Conservation (phyloP, 2,888 invertebrate genomes). For the Elgonia sp. region DNA sequence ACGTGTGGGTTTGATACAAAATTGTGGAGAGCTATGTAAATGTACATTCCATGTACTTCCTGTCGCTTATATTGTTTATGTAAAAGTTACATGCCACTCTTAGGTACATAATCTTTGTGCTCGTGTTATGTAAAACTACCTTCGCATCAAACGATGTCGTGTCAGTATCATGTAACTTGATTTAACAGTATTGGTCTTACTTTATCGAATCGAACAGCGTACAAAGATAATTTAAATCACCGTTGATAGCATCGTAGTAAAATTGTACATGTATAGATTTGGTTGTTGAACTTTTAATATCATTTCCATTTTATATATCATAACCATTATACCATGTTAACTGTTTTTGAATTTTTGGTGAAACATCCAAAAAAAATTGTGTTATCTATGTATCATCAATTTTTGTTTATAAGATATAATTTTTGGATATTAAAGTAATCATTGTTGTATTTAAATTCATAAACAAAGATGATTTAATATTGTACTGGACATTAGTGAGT, state of each 20-base stretch:
- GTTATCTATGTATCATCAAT: too few species aligned
- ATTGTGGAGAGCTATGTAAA: constrained; percentile 53
- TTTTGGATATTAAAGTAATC: too few species aligned
- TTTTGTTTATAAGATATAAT: too few species aligned
- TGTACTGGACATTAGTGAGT: too few species aligned
- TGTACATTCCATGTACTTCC: constrained; percentile 42
- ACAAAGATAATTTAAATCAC: constrained; percentile 38
- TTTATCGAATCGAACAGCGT: constrained; percentile 44
- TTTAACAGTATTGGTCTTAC: constrained; percentile 55
- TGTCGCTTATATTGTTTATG: constrained; percentile 60
- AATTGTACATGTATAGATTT: neutral
- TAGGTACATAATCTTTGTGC: constrained; percentile 60
- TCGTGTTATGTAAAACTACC: constrained; percentile 59
- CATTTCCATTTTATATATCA: too few species aligned
- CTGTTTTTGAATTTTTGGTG: too few species aligned
- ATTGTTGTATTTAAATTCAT: too few species aligned
- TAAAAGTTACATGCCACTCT: constrained; percentile 61
- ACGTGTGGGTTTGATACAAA: constrained; percentile 47
- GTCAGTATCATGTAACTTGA: constrained; percentile 53
- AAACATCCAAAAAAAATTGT: too few species aligned
- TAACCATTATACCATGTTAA: too few species aligned
- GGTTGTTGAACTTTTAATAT: too few species aligned
- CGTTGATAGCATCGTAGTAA: neutral
- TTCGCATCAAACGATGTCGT: constrained; percentile 54
- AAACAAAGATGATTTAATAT: too few species aligned